A percentile compares a stretch with the other conserved stretches of the same genome.
Evolutionary conservation across 2,113 vertebrate genomes (phyloP).

Genomic region (Cyprinodon brontotheroides): DNA sequence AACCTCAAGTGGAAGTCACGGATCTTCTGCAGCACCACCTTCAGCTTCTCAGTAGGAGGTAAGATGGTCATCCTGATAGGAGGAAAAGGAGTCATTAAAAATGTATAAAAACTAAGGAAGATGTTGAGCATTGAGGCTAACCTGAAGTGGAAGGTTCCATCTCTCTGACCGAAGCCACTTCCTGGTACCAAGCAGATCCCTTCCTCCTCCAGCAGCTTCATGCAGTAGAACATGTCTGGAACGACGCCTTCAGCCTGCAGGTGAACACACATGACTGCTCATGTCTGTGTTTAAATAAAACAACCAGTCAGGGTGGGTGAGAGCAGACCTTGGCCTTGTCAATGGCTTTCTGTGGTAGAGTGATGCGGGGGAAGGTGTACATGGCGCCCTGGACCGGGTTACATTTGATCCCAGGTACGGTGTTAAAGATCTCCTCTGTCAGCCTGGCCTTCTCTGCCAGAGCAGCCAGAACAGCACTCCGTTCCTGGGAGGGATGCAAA

Average conservation of each 20-base stretch:
- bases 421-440: conserved; percentile 85
- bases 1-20: conserved; percentile 84
- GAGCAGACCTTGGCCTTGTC: conserved; percentile 82
- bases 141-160: conserved; percentile 94
- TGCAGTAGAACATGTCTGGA: conserved; percentile 92
- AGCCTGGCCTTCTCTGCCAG: conserved; percentile 86
- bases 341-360: conserved; percentile 82
- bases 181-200: conserved; percentile 94
- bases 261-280: background rate
- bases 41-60: conserved; percentile 85
- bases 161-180: conserved; percentile 90
- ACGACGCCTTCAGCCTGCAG: conserved; percentile 78
- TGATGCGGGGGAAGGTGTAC: conserved; percentile 89
- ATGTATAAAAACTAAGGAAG: background rate
- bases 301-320: background rate
- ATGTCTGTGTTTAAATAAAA: background rate
- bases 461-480: conserved; percentile 72
- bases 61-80: conserved; percentile 89
- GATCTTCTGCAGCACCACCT: conserved; percentile 82
- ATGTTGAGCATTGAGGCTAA: conserved; percentile 36
- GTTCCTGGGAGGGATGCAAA: conserved; percentile 78
- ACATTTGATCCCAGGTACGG: conserved; percentile 84
- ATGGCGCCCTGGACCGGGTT: conserved; percentile 95
- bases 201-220: conserved; percentile 88
- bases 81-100: background rate